Evolutionary conservation across 2,113 vertebrate species (phyloP).

Genomic region (Lanius ludovicianus): DNA sequence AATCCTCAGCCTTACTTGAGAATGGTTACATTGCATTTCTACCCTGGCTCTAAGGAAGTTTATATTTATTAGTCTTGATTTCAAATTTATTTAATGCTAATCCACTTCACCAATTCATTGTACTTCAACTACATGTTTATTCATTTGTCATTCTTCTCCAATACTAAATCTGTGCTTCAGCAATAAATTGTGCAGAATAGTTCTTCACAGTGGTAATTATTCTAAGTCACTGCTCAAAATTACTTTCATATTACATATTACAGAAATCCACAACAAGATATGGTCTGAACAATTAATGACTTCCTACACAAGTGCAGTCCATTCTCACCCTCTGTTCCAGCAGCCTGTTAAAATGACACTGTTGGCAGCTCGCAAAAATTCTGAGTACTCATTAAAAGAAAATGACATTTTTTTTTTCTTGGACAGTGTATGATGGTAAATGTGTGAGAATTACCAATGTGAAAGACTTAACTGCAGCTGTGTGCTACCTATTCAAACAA

Average conservation of each 20-base stretch:
- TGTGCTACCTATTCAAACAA: constrained; percentile 31
- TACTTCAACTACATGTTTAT: constrained; percentile 8
- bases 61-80: constrained; percentile 54
- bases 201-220: background rate
- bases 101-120: constrained; percentile 12
- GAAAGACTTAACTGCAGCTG: background rate
- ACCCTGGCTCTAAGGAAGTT: constrained; percentile 17
- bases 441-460: constrained; percentile 20
- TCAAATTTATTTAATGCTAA: constrained; percentile 25
- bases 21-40: constrained; percentile 45
- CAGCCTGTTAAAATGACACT: constrained; percentile 53
- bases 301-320: constrained; percentile 49
- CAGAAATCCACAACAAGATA: constrained; percentile 53
- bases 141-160: constrained; percentile 12
- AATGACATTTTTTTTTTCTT: background rate
- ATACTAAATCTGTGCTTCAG: background rate
- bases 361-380: constrained; percentile 30
- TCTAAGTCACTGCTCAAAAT: background rate
- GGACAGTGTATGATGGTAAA: background rate
- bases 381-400: constrained; percentile 50
- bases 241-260: background rate
- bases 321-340: constrained; percentile 41
- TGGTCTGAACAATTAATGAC: constrained; percentile 49
- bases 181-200: constrained; percentile 8
- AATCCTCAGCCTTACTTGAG: constrained; percentile 65